A percentile compares a stretch with the other conserved stretches of the same genome.
Evolutionary conservation across 2,888 invertebrate genomes (phyloP).

Genomic region (Neocrepidodera transversa): DNA sequence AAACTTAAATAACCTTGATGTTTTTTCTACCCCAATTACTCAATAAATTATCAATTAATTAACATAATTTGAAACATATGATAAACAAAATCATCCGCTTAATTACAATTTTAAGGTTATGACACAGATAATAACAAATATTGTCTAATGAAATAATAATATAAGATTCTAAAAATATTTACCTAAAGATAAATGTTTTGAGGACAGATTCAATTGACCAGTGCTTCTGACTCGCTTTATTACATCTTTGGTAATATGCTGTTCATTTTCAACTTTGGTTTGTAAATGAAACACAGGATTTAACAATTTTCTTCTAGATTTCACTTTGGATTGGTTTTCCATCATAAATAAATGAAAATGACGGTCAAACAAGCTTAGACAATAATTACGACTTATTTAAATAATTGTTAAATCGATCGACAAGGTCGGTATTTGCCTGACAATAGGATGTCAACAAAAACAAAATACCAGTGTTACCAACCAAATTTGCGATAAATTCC

Average conservation of each 20-base stretch:
- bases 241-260: constrained; percentile 71
- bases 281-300: constrained; percentile 75
- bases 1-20: too few species aligned
- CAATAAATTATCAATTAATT: too few species aligned
- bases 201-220: constrained; percentile 81
- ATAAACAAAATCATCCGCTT: too few species aligned
- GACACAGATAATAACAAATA: background rate
- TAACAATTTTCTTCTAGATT: constrained; percentile 55
- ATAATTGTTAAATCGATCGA: background rate
- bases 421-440: background rate
- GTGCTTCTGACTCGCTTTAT: constrained; percentile 82
- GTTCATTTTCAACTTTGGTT: constrained; percentile 74
- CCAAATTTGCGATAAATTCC: too few species aligned
- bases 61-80: too few species aligned
- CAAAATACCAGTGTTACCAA: too few species aligned
- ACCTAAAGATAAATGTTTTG: constrained; percentile 78
- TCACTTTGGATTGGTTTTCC: constrained; percentile 48
- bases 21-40: too few species aligned
- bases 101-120: background rate
- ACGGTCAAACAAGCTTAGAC: background rate
- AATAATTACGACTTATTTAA: background rate
- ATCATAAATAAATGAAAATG: background rate
- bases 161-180: constrained; percentile 40
- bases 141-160: too few species aligned
- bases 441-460: background rate